Conservation (phyloP, 2,797 vertebrate species). For the Cuculus canorus region DNA sequence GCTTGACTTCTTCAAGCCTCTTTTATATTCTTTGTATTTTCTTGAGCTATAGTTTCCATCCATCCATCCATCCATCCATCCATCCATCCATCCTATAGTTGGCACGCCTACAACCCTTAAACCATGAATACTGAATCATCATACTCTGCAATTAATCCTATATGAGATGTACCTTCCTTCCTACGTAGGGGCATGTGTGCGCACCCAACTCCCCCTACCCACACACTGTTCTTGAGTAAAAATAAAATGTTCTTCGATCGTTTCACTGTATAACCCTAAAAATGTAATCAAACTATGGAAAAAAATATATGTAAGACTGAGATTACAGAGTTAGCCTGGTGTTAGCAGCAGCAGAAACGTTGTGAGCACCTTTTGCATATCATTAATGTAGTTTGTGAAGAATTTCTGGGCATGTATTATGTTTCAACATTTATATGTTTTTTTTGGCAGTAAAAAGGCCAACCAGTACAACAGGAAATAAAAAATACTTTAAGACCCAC, state of each 20-base stretch:
- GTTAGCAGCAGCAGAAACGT: background rate
- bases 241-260: background rate
- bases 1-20: background rate
- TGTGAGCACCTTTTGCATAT: background rate
- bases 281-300: background rate
- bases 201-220: too few species aligned
- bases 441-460: background rate
- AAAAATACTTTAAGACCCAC: background rate
- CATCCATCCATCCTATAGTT: background rate
- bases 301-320: background rate
- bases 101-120: background rate
- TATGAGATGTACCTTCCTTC: background rate
- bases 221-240: background rate
- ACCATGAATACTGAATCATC: background rate
- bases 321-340: background rate
- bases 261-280: background rate
- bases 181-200: accelerated
- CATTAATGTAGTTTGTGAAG: background rate
- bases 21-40: background rate
- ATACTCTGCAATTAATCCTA: background rate
- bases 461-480: background rate
- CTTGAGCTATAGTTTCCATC: background rate
- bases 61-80: background rate
- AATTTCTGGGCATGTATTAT: background rate
- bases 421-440: background rate